phyloP scores from a whole-genome alignment of 1,140 invertebrate species.

The Watersipora subatra region DNA sequence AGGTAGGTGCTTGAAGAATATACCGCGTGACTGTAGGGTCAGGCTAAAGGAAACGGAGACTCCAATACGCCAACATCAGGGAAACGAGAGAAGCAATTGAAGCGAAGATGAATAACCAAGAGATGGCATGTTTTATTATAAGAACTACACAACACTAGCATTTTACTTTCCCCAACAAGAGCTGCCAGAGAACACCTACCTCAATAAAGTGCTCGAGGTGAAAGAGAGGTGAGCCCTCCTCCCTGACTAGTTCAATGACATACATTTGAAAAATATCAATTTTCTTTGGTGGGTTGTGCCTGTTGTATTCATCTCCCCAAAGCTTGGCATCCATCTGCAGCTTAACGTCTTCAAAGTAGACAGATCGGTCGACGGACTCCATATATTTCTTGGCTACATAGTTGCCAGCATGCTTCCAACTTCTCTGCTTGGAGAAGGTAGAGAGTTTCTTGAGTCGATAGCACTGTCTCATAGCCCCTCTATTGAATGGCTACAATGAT shows the following conservation, averaged over 20 bases:
- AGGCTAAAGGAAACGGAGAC: too few species aligned
- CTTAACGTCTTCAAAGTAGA: slow-evolving; percentile 49
- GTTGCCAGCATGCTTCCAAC: slow-evolving; percentile 45
- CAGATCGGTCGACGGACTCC: slow-evolving; percentile 39
- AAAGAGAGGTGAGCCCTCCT: slow-evolving; percentile 43
- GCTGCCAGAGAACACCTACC: neutral
- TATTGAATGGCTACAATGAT: slow-evolving; percentile 41
- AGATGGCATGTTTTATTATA: too few species aligned
- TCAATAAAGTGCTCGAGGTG: slow-evolving; percentile 52
- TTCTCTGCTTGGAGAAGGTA: slow-evolving; percentile 34
- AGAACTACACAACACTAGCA: too few species aligned
- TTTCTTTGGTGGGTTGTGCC: slow-evolving; percentile 51
- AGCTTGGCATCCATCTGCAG: slow-evolving; percentile 52
- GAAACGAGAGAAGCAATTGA: too few species aligned
- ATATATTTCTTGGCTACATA: slow-evolving; percentile 51
- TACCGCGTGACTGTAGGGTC: too few species aligned
- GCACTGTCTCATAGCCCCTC: slow-evolving; percentile 50
- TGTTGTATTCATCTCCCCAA: slow-evolving; percentile 51
- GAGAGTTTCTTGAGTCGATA: slow-evolving; percentile 48
- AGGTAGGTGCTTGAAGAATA: too few species aligned
- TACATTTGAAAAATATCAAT: slow-evolving; percentile 52
- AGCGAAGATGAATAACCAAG: too few species aligned
- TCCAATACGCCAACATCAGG: too few species aligned
- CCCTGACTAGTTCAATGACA: slow-evolving; percentile 45
- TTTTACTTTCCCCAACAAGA: too few species aligned